phyloP scores from a whole-genome alignment of 2,888 invertebrate genomes.

The Acanthacorydalis orientalis region DNA sequence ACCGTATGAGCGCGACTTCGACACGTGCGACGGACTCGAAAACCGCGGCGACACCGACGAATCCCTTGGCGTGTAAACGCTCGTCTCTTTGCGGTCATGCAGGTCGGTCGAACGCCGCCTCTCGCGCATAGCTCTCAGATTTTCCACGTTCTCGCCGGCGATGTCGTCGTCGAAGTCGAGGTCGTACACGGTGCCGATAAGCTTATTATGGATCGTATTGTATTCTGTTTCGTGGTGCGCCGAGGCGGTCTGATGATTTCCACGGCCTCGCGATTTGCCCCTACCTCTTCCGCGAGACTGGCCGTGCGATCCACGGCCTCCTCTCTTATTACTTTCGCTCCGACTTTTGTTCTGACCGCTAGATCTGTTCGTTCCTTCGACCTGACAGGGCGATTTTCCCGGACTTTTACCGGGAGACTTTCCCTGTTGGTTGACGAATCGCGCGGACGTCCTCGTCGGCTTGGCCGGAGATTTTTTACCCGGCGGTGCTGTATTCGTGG shows the following conservation, averaged over 20 bases:
- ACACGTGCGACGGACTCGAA: constrained; percentile 31
- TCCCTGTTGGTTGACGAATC: constrained; percentile 39
- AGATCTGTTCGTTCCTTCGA: constrained; percentile 30
- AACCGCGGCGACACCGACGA: constrained; percentile 39
- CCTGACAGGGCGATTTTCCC: constrained; percentile 49
- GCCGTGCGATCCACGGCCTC: constrained; percentile 16
- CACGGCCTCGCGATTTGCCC: constrained; percentile 26
- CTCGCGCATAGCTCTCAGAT: constrained; percentile 63
- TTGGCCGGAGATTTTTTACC: constrained; percentile 40
- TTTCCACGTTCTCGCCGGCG: constrained; percentile 54
- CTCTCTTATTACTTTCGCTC: constrained; percentile 18
- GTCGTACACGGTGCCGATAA: constrained; percentile 77
- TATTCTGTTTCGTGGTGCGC: constrained; percentile 32
- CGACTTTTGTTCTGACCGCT: constrained; percentile 32
- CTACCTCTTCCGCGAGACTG: constrained; percentile 24
- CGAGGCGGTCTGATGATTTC: constrained; percentile 14
- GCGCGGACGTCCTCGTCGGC: constrained; percentile 40
- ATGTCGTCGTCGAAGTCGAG: constrained; percentile 73
- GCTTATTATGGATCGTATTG: constrained; percentile 61
- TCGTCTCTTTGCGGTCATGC: constrained; percentile 37
- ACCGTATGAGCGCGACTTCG: constrained; percentile 21
- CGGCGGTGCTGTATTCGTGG: constrained; percentile 25
- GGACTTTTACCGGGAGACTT: constrained; percentile 56
- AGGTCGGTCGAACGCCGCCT: constrained; percentile 57
- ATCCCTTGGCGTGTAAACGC: constrained; percentile 30